A percentile compares a stretch with the other conserved stretches of the same genome.
These are phyloP conservation scores for Caenorhabditis afra DNA, from an alignment of 2,888 invertebrate genomes.

Conservation along the genomic window DNA sequence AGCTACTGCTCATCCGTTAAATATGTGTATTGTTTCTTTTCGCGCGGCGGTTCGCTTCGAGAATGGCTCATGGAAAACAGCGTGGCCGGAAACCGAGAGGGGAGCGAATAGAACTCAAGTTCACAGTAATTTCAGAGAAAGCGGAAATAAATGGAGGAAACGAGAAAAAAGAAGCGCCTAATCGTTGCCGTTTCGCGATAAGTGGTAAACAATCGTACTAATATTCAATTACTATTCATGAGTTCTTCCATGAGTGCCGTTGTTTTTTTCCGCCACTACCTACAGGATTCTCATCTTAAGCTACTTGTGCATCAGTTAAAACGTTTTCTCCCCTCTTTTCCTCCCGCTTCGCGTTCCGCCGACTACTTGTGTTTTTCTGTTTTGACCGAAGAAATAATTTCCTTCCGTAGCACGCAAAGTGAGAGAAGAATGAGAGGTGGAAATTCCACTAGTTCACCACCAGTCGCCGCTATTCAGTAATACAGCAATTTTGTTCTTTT, in stretches of 20 bases:
- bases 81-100: background rate
- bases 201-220: conserved; percentile 63
- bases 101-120: conserved; percentile 20
- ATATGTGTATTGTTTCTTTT: conserved; percentile 33
- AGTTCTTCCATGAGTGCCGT: conserved; percentile 35
- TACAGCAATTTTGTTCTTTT: conserved; percentile 8
- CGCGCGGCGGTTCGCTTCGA: background rate
- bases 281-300: conserved; percentile 22
- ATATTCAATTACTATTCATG: conserved; percentile 62
- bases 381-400: conserved; percentile 39
- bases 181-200: conserved; percentile 43
- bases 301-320: conserved; percentile 31
- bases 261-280: conserved; percentile 22
- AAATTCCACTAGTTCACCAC: conserved; percentile 7
- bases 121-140: conserved; percentile 43
- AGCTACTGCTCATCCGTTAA: conserved; percentile 42
- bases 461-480: conserved; percentile 6
- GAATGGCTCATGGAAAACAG: conserved; percentile 14
- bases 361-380: conserved; percentile 34
- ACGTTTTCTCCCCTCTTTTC: conserved; percentile 14
- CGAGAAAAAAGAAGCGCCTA: conserved; percentile 12
- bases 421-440: conserved; percentile 25
- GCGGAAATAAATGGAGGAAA: too few species aligned
- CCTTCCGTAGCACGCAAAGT: conserved; percentile 43
- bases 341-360: conserved; percentile 11